Base-by-base conservation (phyloP, 2,797 vertebrate species). In the Smutsia gigantea region DNA sequence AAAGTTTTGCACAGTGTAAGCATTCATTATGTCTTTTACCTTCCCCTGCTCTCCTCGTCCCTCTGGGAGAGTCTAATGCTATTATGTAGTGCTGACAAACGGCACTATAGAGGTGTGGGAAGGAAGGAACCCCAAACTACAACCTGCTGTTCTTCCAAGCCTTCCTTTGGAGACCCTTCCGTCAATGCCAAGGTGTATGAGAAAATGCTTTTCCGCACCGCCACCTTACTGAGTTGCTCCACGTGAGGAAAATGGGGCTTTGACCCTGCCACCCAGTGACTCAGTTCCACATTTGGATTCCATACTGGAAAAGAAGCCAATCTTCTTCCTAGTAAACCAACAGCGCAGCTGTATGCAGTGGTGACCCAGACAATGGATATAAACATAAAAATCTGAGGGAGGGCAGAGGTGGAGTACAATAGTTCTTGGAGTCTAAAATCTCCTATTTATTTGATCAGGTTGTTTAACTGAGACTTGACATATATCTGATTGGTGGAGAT, bases 281-380 rank as follows among this genome's bases (percentile, higher is more conserved):
- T 98, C 97, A 0, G 97, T 98, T 98, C 97, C 97, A 93, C 98
- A 86, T 98, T 98, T 97, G 98, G 98, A 98, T 98, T 98, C 95
- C 98, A 96, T 98, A 95, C 96, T 97, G 98, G 98, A 97, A 97
- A 98, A 98, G 98, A 98, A 98, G 97, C 98, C 98, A 91, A 61
- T 93, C 97, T 98, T 96, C 97, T 98, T 95, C 96, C 95, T 98
- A 98, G 97, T 98, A 98, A 96, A 92, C 68, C 97, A 97, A 94
- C 98, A 97, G 96, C 94, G 95, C 98, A 96, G 87, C 97, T 97
- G 93, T 97, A 51, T 97, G 87, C 98, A 98, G 97, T 98, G 98
- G 95, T 97, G 96, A 97, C 96, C 97, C 95, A 98, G 96, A 98
- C 90, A 96, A 71, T 96, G 0, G 27, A 96, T 98, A 95, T 95